Conservation (phyloP, 2,797 vertebrate species). For the Xenentodon cancila region DNA sequence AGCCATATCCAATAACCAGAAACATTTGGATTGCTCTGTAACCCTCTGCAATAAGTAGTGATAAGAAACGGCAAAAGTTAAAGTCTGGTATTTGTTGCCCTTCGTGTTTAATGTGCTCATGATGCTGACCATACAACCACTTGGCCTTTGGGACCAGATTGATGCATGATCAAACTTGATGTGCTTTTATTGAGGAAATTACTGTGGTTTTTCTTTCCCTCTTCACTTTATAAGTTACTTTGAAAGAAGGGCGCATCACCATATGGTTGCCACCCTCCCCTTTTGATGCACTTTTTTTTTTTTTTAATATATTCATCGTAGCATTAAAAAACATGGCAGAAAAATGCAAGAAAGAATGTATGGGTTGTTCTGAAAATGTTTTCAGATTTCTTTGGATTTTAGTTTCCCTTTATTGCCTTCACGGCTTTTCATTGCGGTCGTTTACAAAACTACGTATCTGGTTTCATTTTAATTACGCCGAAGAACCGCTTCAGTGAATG, state of each 20-base stretch:
- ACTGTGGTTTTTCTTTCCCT: constrained; percentile 26
- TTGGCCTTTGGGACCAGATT: constrained; percentile 45
- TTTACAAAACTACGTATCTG: no score
- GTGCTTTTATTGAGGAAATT: constrained; percentile 53
- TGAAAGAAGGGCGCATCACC: constrained; percentile 64
- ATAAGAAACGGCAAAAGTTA: constrained; percentile 68
- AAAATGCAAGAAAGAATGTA: constrained; percentile 35
- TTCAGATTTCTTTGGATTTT: constrained; percentile 30
- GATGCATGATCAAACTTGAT: constrained; percentile 56
- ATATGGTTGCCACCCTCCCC: constrained; percentile 70
- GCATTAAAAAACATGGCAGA: constrained; percentile 22
- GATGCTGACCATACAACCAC: constrained; percentile 63
- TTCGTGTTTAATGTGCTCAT: constrained; percentile 86
- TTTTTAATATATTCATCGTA: constrained; percentile 22
- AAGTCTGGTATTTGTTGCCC: constrained; percentile 82
- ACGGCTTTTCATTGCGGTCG: no score
- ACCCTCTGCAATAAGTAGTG: constrained; percentile 62
- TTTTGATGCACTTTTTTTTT: constrained; percentile 32
- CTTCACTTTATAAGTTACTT: constrained; percentile 62
- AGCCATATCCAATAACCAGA: constrained; percentile 50
- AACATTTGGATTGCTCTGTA: constrained; percentile 39
- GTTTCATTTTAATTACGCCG: constrained; percentile 19
- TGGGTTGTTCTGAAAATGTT: constrained; percentile 34
- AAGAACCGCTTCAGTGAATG: constrained; percentile 7
- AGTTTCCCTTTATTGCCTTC: background rate